Percentiles rank a stretch among this genome's conserved stretches.
These are phyloP conservation scores for Thrips palmi DNA, from an alignment of 1,140 invertebrate species.

Conservation along the genomic window DNA sequence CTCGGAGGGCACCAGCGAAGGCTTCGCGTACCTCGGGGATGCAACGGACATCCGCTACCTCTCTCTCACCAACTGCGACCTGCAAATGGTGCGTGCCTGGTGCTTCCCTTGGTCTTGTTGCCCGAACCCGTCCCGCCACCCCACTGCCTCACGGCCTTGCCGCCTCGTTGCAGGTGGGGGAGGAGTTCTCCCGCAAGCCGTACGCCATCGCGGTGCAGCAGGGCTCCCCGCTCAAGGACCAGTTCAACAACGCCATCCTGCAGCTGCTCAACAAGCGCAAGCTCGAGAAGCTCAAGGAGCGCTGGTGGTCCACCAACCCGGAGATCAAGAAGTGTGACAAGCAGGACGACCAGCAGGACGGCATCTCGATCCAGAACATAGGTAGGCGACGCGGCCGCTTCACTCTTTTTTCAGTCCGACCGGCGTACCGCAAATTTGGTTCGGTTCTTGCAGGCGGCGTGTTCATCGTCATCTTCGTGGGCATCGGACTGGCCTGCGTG, in stretches of 20 bases:
- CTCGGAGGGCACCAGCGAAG: conserved; percentile 54
- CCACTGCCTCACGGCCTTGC: too few species aligned
- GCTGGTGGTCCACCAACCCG: conserved; percentile 86
- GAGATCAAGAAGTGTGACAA: conserved; percentile 63
- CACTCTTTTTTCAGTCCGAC: background rate
- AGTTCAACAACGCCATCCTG: conserved; percentile 81
- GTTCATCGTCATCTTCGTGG: conserved; percentile 90
- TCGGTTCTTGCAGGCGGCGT: conserved; percentile 48
- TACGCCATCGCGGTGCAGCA: conserved; percentile 93
- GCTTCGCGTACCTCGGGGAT: conserved; percentile 88
- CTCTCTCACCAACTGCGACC: conserved; percentile 72
- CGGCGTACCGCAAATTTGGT: too few species aligned
- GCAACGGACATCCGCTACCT: conserved; percentile 82
- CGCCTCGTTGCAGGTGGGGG: too few species aligned
- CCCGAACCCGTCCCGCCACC: too few species aligned
- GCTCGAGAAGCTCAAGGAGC: conserved; percentile 83
- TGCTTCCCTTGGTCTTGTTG: too few species aligned
- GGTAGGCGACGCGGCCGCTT: conserved; percentile 27
- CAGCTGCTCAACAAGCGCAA: conserved; percentile 79
- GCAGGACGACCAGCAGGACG: conserved; percentile 79
- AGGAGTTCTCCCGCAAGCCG: conserved; percentile 92
- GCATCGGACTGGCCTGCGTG: conserved; percentile 76
- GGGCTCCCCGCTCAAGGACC: conserved; percentile 79
- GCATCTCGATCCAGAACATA: conserved; percentile 94
- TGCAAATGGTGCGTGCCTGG: too few species aligned